Evolutionary conservation across 2,113 vertebrate species (phyloP), one percentile per base, ranked within the genome.

Genomic region (Polypterus bichir): DNA sequence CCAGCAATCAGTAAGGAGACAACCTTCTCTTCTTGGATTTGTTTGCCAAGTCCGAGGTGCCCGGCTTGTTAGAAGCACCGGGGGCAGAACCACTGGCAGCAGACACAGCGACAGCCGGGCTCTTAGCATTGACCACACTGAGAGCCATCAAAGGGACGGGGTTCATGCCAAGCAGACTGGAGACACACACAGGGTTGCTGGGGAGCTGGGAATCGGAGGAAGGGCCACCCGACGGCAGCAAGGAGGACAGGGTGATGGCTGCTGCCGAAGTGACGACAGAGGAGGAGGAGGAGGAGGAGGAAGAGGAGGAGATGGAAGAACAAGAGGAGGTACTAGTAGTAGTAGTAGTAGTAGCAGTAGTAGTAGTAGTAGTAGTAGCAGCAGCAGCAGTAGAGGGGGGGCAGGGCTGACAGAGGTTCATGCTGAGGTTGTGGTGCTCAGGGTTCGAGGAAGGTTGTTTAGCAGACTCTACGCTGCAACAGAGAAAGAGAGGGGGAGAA

Each of bases 131-230:
- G 83, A 92, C 91, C 81, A 96, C 90, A 87, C 92, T 91, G 86
- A 93, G 90, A 85, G 90, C 90, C 88, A 93, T 86, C 74, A 92
- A 89, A 81, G 91, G 90, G 84, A 92, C 85, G 79, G 91, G 89
- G 90, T 93, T 93, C 86, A 93, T 87, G 86, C 83, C 87, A 86
- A 92, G 88, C 80, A 92, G 89, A 85, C 88, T 90, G 67, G 90
- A 91, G 83, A 91, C 91, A 91, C 91, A 91, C 76, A 81, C 77
- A 80, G 92, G 88, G 86, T 86, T 89, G 82, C 82, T 85, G 86
- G 89, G 76, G 76, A 81, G 88, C 83, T 88, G 87, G 85, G 86
- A 86, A 86, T 90, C 86, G 81, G 92, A 89, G 79, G 88, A 88
- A 89, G 91, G 85, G 86, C 91, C 86, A 69, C 77, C 79, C 11